These are phyloP conservation scores for Dynastes hyllus DNA, from an alignment of 2,888 invertebrate species.

Conservation along the genomic window DNA sequence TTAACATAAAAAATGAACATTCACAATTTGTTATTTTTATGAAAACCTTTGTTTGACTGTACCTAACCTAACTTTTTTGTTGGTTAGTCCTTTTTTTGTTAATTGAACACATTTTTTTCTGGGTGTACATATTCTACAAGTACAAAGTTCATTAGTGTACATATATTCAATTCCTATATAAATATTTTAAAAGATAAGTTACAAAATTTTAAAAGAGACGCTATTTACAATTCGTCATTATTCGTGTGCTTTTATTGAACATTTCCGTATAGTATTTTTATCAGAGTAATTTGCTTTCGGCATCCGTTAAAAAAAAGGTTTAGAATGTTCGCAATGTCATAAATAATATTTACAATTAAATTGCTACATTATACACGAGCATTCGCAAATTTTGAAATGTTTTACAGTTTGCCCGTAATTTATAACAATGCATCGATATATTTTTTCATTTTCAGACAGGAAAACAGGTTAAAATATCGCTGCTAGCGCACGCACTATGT, in stretches of 20 bases:
- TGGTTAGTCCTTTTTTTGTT: too few relatives aligned
- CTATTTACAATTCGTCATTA: background rate
- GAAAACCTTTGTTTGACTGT: too few relatives aligned
- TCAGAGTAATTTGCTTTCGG: background rate
- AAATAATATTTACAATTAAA: constrained; percentile 40
- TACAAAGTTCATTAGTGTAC: too few relatives aligned
- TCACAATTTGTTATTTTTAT: too few relatives aligned
- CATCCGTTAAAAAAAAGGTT: background rate
- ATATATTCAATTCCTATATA: too few relatives aligned
- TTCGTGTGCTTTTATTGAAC: background rate
- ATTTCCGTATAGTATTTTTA: background rate
- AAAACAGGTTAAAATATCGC: constrained; percentile 27
- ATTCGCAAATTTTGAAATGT: constrained; percentile 19
- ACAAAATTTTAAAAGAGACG: too few relatives aligned
- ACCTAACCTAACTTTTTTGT: too few relatives aligned
- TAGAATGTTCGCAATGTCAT: constrained; percentile 7
- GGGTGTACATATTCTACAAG: too few relatives aligned
- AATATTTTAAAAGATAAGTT: too few relatives aligned
- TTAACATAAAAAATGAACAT: too few relatives aligned
- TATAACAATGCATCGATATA: constrained; percentile 28
- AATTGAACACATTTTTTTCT: too few relatives aligned
- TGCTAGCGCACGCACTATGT: background rate
- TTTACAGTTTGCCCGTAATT: constrained; percentile 25
- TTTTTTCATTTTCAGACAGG: constrained; percentile 36
- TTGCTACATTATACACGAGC: constrained; percentile 6